Evolutionary conservation across 2,797 vertebrate genomes (phyloP).

Genomic region (Sylvia borin): DNA sequence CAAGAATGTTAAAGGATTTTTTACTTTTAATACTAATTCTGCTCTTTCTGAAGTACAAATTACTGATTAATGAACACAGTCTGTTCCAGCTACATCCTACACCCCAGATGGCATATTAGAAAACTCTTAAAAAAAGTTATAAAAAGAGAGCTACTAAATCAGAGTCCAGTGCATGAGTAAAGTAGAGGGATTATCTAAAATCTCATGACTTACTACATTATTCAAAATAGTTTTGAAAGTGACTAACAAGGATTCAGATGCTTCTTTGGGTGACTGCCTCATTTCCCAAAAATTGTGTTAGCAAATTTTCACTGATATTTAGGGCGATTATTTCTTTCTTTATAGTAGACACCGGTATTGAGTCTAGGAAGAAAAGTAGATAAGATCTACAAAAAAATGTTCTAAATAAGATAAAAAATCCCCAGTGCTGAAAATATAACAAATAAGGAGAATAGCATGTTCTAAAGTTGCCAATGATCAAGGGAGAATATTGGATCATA

Average conservation of each 20-base stretch:
- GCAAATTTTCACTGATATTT: background rate
- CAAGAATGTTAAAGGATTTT: background rate
- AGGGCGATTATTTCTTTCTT: background rate
- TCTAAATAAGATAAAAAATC: background rate
- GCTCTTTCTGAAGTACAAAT: slow-evolving; percentile 1
- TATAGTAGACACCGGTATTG: background rate
- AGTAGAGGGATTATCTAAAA: background rate
- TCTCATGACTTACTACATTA: background rate
- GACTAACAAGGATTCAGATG: background rate
- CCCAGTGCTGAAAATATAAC: background rate
- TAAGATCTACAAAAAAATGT: background rate
- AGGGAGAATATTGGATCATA: no score
- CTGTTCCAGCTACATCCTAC: slow-evolving; percentile 56
- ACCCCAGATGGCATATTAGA: slow-evolving; percentile 37
- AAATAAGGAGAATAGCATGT: background rate
- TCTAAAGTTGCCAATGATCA: background rate
- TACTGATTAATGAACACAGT: slow-evolving; percentile 47
- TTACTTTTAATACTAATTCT: slow-evolving; percentile 34
- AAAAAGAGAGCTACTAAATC: slow-evolving; percentile 9
- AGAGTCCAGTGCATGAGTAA: background rate
- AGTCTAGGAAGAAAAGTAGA: background rate
- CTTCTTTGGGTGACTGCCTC: background rate
- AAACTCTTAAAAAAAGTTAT: background rate
- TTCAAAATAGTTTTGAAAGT: slow-evolving; percentile 10
- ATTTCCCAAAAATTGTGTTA: background rate